Evolutionary conservation across 2,797 vertebrate genomes (phyloP).

Genomic region (Rallus crepitans): DNA sequence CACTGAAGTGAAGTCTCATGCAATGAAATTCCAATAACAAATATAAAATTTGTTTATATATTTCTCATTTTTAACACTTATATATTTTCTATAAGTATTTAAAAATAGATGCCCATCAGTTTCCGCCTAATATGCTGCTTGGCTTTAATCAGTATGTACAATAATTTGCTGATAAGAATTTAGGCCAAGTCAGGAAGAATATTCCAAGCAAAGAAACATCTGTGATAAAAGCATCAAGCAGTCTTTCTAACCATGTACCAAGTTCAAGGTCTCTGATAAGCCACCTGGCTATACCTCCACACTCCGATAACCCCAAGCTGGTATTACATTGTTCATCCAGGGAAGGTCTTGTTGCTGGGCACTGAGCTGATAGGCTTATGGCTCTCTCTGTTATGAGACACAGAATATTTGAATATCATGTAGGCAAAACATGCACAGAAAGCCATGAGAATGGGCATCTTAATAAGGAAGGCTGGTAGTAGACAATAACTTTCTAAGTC

Average conservation of each 20-base stretch:
- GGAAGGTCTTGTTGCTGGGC: conserved; percentile 62
- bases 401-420: background rate
- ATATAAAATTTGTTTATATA: background rate
- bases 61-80: rapidly evolving
- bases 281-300: conserved; percentile 62
- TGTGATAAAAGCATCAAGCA: conserved; percentile 65
- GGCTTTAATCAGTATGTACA: background rate
- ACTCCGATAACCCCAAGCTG: conserved; percentile 67
- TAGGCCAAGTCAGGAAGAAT: conserved; percentile 30
- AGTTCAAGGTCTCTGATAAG: conserved; percentile 72
- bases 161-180: conserved; percentile 38
- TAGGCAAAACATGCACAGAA: background rate
- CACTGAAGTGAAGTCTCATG: background rate
- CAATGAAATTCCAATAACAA: background rate
- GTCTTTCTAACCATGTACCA: conserved; percentile 43
- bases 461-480: background rate
- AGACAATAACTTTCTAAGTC: background rate
- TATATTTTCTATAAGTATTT: background rate
- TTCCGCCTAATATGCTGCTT: background rate
- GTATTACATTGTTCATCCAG: conserved; percentile 61
- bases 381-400: background rate
- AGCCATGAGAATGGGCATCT: background rate
- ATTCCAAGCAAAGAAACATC: conserved; percentile 58
- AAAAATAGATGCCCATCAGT: background rate
- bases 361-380: conserved; percentile 1